Percentiles rank a stretch among this genome's conserved stretches.
Evolutionary conservation across 2,113 vertebrate genomes (phyloP).

Genomic region (Salvator merianae): DNA sequence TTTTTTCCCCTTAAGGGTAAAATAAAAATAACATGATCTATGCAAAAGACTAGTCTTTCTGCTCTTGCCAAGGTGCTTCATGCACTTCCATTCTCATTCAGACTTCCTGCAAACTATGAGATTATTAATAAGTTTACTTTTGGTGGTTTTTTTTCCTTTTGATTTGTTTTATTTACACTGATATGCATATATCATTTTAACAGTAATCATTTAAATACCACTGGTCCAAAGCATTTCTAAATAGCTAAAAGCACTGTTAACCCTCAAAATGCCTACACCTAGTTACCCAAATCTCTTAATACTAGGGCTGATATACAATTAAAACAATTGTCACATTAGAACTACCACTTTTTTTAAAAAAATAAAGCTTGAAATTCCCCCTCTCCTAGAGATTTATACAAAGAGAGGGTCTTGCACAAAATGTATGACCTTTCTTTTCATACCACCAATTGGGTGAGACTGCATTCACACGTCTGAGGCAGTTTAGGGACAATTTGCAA

Average conservation of each 20-base stretch:
- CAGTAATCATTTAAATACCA: background rate
- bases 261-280: background rate
- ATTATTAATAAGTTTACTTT: constrained; percentile 42
- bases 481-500: no score
- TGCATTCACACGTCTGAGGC: no score
- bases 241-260: constrained; percentile 10
- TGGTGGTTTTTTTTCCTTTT: background rate
- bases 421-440: no score
- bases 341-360: background rate
- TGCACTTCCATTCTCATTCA: constrained; percentile 34
- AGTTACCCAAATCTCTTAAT: background rate
- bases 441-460: no score
- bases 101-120: constrained; percentile 9
- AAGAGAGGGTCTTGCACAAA: no score
- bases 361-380: no score
- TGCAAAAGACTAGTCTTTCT: constrained; percentile 44
- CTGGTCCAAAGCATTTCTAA: background rate
- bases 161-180: background rate
- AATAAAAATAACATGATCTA: constrained; percentile 59
- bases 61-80: constrained; percentile 30
- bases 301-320: background rate
- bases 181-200: background rate
- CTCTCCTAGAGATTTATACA: no score
- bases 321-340: background rate
- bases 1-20: constrained; percentile 50